Conservation (phyloP, 2,113 vertebrate species). For the Tetrax tetrax region DNA sequence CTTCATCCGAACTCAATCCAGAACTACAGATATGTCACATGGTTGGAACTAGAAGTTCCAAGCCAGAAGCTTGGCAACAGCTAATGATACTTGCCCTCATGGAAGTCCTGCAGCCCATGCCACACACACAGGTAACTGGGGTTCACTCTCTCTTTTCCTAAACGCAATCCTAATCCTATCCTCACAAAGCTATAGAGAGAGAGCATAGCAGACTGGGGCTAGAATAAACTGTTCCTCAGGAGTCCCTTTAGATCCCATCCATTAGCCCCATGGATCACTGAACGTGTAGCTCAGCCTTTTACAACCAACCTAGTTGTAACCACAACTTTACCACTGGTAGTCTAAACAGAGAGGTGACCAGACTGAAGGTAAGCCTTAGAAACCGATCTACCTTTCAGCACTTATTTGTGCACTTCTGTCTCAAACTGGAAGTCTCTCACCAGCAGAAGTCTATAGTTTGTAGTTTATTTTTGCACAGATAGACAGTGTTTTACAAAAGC, state of each 20-base stretch:
- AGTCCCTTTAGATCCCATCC: background rate
- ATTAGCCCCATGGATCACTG: background rate
- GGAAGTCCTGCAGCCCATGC: background rate
- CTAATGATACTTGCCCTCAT: background rate
- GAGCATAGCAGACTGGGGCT: background rate
- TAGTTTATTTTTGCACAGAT: background rate
- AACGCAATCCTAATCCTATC: background rate
- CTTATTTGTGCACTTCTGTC: background rate
- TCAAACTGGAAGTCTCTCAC: background rate
- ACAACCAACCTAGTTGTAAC: background rate
- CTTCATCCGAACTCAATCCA: background rate
- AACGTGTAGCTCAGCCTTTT: background rate
- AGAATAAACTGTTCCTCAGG: background rate
- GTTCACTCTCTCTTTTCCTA: background rate
- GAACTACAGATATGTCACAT: background rate
- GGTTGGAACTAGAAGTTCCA: background rate
- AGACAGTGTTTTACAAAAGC: background rate
- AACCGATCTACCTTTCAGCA: background rate
- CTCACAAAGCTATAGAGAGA: background rate
- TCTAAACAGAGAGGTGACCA: background rate
- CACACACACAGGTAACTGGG: background rate
- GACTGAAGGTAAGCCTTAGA: background rate
- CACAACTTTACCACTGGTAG: background rate
- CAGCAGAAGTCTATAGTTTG: background rate
- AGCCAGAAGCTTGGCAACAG: background rate